Percentiles rank a stretch among this genome's conserved stretches.
These are phyloP conservation scores for Phortica variegata DNA, from an alignment of 1,140 invertebrate species.

Conservation along the genomic window DNA sequence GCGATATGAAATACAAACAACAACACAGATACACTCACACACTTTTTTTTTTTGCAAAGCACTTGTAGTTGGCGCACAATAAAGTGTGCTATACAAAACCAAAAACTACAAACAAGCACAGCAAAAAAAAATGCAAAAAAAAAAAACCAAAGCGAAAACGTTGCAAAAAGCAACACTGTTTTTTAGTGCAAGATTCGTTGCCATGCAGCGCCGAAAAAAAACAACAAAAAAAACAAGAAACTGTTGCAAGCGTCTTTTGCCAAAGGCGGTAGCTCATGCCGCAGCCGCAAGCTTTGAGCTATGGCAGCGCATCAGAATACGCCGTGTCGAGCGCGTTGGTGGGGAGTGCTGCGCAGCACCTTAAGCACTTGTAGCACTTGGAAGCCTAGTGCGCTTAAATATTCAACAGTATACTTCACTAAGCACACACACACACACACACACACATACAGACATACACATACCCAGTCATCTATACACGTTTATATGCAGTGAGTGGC, in stretches of 20 bases:
- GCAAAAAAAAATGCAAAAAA: slow-evolving; percentile 1
- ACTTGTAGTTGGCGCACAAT: no score
- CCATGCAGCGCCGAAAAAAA: not conserved
- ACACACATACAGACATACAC: not conserved
- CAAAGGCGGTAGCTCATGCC: no score
- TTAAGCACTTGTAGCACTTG: slow-evolving; percentile 3
- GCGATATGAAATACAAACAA: slow-evolving; percentile 1
- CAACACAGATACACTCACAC: not conserved
- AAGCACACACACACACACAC: not conserved
- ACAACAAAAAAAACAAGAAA: not conserved
- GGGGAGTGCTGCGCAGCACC: not conserved
- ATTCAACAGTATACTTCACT: slow-evolving; percentile 11
- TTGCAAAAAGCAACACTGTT: not conserved
- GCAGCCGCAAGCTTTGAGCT: no score
- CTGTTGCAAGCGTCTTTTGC: no score
- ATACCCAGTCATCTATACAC: no score
- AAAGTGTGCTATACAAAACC: no score
- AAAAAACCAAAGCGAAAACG: not conserved
- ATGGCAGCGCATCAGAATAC: no score
- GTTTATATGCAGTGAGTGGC: no score
- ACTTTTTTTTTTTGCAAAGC: no score
- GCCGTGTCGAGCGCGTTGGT: no score
- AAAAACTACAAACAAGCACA: not conserved
- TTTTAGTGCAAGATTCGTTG: no score
- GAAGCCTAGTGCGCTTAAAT: slow-evolving; percentile 12